phyloP scores from a whole-genome alignment of 2,888 invertebrate genomes.

The Cataglyphis livida region DNA sequence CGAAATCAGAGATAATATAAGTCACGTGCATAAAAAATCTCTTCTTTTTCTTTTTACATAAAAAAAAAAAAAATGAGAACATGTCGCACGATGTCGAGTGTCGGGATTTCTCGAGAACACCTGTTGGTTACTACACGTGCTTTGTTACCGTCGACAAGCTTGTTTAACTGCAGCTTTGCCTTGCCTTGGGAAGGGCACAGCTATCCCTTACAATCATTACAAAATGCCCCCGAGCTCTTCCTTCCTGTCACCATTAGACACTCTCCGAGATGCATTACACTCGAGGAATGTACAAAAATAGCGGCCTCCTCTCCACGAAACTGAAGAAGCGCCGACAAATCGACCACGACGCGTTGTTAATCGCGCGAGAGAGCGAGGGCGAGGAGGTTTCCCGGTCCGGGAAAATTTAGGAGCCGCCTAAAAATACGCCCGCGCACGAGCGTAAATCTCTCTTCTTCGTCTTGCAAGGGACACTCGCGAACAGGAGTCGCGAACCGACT shows the following conservation, averaged over 20 bases:
- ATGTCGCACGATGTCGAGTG: neutral
- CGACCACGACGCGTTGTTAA: conserved; percentile 72
- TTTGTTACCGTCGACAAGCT: conserved; percentile 15
- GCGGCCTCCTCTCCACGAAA: conserved; percentile 56
- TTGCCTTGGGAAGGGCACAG: conserved; percentile 10
- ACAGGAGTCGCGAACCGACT: neutral
- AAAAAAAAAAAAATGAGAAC: neutral
- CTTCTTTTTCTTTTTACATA: neutral
- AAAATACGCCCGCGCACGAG: conserved; percentile 62
- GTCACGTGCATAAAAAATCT: neutral
- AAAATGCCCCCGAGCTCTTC: neutral
- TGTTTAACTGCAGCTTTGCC: conserved; percentile 29
- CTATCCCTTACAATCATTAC: conserved; percentile 24
- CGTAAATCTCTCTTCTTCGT: neutral
- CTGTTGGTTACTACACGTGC: conserved; percentile 26
- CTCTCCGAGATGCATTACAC: conserved; percentile 45
- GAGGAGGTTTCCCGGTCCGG: conserved; percentile 38
- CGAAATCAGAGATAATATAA: conserved; percentile 1
- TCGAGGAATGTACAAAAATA: conserved; percentile 69
- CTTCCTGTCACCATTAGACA: conserved; percentile 58
- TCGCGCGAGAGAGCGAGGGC: conserved; percentile 60
- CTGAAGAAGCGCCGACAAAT: conserved; percentile 71
- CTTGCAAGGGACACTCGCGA: neutral
- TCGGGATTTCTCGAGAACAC: neutral
- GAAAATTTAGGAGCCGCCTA: conserved; percentile 66